Base-by-base conservation (phyloP, 2,113 vertebrate genomes). In the Cyprinodon variegatus region DNA sequence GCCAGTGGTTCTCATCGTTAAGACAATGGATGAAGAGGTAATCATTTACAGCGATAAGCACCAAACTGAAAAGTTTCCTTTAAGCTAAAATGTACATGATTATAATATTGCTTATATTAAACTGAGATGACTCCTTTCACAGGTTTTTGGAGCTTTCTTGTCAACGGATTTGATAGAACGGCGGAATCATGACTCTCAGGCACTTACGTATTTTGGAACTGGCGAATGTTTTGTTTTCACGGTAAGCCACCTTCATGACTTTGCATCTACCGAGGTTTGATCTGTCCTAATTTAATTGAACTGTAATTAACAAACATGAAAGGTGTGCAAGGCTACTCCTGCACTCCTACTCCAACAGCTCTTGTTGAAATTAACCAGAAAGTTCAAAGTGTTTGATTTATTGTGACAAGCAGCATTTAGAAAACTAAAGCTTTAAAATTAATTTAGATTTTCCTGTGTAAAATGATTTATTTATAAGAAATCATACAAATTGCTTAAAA, bases 221-320 rank as follows among this genome's bases (percentile, higher is more conserved):
- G 95, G 94, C 40, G 96, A 97, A 84, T 96, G 96, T 85, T 97
- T 97, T 50, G 95, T 96, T 76, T 97, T 97, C 71, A 95, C 84
- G 4, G 96, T 96, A 82, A 95, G 95, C 86, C n/a, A 70, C 0
- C 46, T 15, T 65, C 37, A 20, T 10, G 3, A 1, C 22, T 65
- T 60, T 57, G 17, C 41, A 41, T 41, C 4, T 41, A 41, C 41
- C 9, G 41, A 41, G 4, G 36, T 41, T 50, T 9, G 14, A 40
- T 41, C 3, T 63, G 29, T 2, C 20, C 41, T 41, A 41, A 41
- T 41, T 41, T 41, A 41, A 41, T 9, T 41, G 41, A 41, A 41
- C 29, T 29, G 2, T 29, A 29, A 41, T 3, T 41, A 4, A 4
- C 9, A 9, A 41, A 41, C 4, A 41, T 41, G 41, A 41, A 41